Percentiles rank a stretch among this genome's conserved stretches.
phyloP scores from a whole-genome alignment of 2,113 vertebrate genomes.

The Gasterosteus nipponicus region DNA sequence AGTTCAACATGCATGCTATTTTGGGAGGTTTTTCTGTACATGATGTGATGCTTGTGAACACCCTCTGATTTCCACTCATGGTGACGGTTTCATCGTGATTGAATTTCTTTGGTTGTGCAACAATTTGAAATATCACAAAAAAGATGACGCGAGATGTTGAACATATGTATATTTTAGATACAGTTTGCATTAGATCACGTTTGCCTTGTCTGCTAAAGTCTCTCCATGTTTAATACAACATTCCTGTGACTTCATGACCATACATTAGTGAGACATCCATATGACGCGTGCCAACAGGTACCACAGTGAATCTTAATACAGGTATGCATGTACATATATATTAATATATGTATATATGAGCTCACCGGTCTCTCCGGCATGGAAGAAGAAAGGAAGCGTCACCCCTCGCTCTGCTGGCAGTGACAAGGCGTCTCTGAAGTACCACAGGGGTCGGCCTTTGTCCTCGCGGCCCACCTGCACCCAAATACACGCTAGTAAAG shows the following conservation, averaged over 20 bases:
- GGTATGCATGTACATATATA: too few species aligned
- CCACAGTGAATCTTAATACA: neutral
- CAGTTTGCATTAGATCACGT: neutral
- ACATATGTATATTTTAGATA: neutral
- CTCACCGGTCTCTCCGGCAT: slow-evolving; percentile 93
- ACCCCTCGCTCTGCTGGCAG: slow-evolving; percentile 79
- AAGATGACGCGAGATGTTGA: neutral
- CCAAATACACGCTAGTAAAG: neutral
- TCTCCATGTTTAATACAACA: neutral
- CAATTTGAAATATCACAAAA: neutral
- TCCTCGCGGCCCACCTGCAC: slow-evolving; percentile 91
- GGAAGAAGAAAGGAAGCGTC: slow-evolving; percentile 89
- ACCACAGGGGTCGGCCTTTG: slow-evolving; percentile 83
- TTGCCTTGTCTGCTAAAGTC: neutral
- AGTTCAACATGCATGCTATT: neutral
- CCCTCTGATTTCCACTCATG: neutral
- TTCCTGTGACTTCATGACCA: neutral
- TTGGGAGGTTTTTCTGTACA: neutral
- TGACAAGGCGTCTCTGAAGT: slow-evolving; percentile 85
- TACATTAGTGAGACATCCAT: neutral
- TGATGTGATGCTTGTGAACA: neutral
- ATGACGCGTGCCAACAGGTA: neutral
- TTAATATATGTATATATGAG: neutral
- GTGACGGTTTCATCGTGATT: neutral
- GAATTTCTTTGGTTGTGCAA: neutral